These are phyloP conservation scores for Acanthurus tractus DNA, from an alignment of 2,797 vertebrate genomes.

Conservation along the genomic window DNA sequence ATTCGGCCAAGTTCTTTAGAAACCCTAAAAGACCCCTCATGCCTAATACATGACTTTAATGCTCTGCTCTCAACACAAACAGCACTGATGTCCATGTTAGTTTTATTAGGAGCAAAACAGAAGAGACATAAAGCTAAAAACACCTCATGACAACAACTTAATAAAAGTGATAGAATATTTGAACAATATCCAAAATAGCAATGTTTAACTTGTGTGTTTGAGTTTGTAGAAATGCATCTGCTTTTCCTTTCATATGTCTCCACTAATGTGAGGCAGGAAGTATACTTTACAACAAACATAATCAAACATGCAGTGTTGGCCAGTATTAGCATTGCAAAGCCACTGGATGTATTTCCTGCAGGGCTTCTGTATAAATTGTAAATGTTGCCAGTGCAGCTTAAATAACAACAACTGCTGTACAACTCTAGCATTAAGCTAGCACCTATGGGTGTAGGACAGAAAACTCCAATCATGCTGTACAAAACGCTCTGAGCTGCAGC, in stretches of 20 bases:
- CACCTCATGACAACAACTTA: conserved; percentile 1
- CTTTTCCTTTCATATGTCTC: conserved; percentile 1
- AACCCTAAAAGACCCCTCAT: conserved; percentile 47
- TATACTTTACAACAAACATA: conserved; percentile 2
- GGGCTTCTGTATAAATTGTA: conserved; percentile 10
- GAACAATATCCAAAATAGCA: conserved; percentile 8
- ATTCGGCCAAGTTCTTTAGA: conserved; percentile 41
- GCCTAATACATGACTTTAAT: conserved; percentile 28
- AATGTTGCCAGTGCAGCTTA: conserved; percentile 12
- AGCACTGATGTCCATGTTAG: conserved; percentile 20
- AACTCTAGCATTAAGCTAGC: conserved; percentile 11
- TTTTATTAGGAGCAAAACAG: conserved; percentile 44
- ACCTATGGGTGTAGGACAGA: conserved; percentile 17
- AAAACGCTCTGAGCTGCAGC: conserved; percentile 23
- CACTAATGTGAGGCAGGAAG: conserved; percentile 2
- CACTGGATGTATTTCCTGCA: conserved; percentile 13
- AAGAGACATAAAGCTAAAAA: conserved; percentile 15
- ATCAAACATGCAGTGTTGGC: conserved; percentile 23
- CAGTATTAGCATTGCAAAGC: conserved; percentile 13
- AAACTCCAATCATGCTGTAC: conserved; percentile 32
- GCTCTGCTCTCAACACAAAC: conserved; percentile 31
- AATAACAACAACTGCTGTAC: conserved; percentile 17
- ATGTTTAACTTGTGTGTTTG: neutral
- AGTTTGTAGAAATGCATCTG: conserved; percentile 6
- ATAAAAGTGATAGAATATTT: conserved; percentile 15